A percentile compares a stretch with the other conserved stretches of the same genome.
phyloP scores from a whole-genome alignment of 2,113 vertebrate genomes.

The Oenanthe oenanthe region DNA sequence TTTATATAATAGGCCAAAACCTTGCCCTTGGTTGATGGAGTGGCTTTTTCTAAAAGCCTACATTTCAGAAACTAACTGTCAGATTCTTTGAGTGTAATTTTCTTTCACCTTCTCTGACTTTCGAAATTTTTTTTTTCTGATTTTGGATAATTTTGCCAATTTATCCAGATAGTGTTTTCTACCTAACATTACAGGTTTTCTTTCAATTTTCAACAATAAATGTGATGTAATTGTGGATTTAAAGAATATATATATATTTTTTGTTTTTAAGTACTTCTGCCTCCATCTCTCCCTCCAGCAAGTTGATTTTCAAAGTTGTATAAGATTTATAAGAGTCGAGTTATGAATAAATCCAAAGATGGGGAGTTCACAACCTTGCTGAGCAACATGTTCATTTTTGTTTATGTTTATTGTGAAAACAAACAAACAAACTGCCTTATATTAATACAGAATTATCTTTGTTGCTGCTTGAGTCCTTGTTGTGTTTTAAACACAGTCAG shows the following conservation, averaged over 20 bases:
- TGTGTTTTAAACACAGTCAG: background rate
- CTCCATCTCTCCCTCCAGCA: background rate
- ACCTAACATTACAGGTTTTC: background rate
- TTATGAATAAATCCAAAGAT: background rate
- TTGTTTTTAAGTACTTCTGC: background rate
- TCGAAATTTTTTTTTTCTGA: background rate
- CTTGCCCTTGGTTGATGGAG: background rate
- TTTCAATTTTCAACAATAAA: background rate
- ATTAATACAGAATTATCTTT: background rate
- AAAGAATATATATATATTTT: background rate
- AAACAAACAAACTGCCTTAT: background rate
- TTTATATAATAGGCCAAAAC: background rate
- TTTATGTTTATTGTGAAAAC: background rate
- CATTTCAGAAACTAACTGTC: background rate
- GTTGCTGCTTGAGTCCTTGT: background rate
- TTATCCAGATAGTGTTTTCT: background rate
- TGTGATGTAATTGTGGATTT: background rate
- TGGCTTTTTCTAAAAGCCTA: background rate
- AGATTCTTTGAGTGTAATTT: background rate
- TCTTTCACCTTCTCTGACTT: background rate
- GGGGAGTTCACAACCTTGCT: background rate
- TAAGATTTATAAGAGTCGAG: background rate
- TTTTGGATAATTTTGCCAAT: background rate
- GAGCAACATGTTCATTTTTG: background rate
- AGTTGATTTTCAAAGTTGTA: background rate